Evolutionary conservation across 1,140 invertebrate genomes (phyloP).

Genomic region (Leptinotarsa undecemlineata): DNA sequence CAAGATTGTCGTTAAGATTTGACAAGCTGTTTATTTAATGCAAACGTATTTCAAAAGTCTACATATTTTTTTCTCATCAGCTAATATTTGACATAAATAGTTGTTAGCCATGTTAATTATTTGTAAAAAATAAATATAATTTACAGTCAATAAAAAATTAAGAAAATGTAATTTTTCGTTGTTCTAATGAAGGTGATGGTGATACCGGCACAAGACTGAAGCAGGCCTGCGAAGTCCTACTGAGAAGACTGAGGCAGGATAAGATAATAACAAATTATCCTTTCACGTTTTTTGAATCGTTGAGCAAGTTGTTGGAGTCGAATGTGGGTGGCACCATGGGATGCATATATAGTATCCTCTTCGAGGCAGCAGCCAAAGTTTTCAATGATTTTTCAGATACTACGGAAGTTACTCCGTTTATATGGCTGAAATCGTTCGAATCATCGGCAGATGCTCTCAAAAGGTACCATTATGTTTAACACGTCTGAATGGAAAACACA

Average conservation of each 20-base stretch:
- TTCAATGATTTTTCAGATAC: slow-evolving; percentile 41
- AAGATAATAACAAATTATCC: slow-evolving; percentile 43
- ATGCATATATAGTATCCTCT: slow-evolving; percentile 49
- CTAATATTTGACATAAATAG: too few relatives aligned
- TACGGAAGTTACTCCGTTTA: slow-evolving; percentile 30
- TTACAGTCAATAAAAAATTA: background rate
- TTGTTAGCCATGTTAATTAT: too few relatives aligned
- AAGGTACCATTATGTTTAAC: background rate
- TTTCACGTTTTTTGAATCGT: slow-evolving; percentile 45
- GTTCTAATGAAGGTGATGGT: slow-evolving; percentile 57
- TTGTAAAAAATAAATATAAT: background rate
- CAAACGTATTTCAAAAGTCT: too few relatives aligned
- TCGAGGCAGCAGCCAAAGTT: slow-evolving; percentile 48
- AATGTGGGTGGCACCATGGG: slow-evolving; percentile 44
- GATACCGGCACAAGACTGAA: slow-evolving; percentile 68
- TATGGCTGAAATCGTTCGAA: slow-evolving; percentile 46
- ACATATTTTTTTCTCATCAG: too few relatives aligned
- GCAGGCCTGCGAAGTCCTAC: slow-evolving; percentile 58
- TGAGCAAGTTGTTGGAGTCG: slow-evolving; percentile 49
- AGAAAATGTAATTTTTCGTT: background rate
- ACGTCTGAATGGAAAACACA: too few relatives aligned
- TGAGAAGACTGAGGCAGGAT: slow-evolving; percentile 38
- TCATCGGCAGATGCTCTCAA: slow-evolving; percentile 32
- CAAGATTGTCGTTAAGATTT: too few relatives aligned
- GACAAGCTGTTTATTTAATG: too few relatives aligned